These are phyloP conservation scores for Drosophila willistoni DNA, from an alignment of 1,140 invertebrate genomes.

Conservation along the genomic window DNA sequence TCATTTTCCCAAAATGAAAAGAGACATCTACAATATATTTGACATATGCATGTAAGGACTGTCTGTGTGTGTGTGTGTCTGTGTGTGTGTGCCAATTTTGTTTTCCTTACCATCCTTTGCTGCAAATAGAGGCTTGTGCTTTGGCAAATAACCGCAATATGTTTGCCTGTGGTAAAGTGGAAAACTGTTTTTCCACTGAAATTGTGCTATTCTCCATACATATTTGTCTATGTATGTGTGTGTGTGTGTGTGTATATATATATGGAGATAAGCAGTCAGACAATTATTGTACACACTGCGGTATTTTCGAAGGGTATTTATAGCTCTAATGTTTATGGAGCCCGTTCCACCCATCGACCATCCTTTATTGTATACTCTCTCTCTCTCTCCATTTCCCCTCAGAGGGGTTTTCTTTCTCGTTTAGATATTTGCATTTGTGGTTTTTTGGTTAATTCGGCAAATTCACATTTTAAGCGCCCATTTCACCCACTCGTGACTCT, in stretches of 20 bases:
- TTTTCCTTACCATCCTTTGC: background rate
- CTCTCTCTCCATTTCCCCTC: background rate
- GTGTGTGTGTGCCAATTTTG: background rate
- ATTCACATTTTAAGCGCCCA: background rate
- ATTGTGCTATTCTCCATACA: background rate
- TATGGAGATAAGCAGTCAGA: constrained; percentile 6
- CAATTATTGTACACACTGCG: constrained; percentile 9
- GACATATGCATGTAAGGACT: background rate
- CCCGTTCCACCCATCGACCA: too few species aligned
- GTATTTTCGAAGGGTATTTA: constrained; percentile 16
- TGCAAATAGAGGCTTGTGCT: constrained; percentile 10
- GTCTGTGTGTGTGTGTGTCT: background rate
- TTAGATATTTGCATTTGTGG: background rate
- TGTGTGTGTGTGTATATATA: too few species aligned
- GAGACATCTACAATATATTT: constrained; percentile 1
- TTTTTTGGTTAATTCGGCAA: background rate
- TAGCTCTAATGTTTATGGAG: background rate
- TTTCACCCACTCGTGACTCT: background rate
- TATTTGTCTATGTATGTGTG: too few species aligned
- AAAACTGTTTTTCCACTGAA: constrained; percentile 8
- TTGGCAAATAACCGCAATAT: constrained; percentile 11
- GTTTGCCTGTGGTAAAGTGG: background rate
- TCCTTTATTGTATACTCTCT: too few species aligned
- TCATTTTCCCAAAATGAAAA: background rate
- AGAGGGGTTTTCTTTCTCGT: background rate